Percentiles rank a stretch among this genome's conserved stretches.
Evolutionary conservation across 2,888 invertebrate species (phyloP).

Genomic region (Tenthredo notha): DNA sequence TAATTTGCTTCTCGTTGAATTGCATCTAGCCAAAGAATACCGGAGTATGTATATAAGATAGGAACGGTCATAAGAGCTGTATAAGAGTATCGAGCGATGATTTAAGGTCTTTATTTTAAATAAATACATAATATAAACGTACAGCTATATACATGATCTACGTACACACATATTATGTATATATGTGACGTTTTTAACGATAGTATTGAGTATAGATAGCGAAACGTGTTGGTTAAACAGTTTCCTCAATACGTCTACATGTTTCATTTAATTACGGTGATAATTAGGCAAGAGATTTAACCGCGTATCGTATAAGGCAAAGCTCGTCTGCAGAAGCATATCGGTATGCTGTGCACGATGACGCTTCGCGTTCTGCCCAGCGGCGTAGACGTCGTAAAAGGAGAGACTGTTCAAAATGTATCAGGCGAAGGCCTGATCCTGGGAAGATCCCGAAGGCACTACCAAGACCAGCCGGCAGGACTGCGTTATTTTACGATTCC

Average conservation of each 20-base stretch:
- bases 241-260: constrained; percentile 14
- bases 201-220: background rate
- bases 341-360: constrained; percentile 50
- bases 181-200: background rate
- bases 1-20: constrained; percentile 13
- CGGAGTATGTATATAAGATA: background rate
- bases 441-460: constrained; percentile 49
- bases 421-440: constrained; percentile 49
- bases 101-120: background rate
- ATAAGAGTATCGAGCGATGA: background rate
- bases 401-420: constrained; percentile 50
- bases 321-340: background rate
- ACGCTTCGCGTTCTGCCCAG: constrained; percentile 46
- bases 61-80: background rate
- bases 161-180: background rate
- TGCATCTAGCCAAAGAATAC: constrained; percentile 1
- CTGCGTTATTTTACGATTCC: constrained; percentile 48
- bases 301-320: constrained; percentile 33
- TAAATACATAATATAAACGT: background rate
- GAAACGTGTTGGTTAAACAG: background rate
- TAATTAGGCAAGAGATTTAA: constrained; percentile 31
- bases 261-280: constrained; percentile 24
- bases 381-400: constrained; percentile 50
- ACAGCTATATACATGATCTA: background rate
- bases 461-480: constrained; percentile 18